phyloP scores from a whole-genome alignment of 1,140 invertebrate genomes.

The Mercenaria mercenaria region DNA sequence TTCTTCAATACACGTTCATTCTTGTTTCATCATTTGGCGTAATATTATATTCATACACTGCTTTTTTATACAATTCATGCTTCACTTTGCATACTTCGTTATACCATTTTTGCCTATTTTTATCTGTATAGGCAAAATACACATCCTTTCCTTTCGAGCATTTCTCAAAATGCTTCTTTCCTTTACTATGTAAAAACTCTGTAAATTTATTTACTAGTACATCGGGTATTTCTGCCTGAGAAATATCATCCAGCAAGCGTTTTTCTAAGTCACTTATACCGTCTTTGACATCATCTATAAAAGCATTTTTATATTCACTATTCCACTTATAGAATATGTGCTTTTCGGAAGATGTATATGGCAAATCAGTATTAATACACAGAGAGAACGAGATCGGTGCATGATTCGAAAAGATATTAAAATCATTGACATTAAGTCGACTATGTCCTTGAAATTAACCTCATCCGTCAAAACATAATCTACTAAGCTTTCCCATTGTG shows the following conservation, averaged over 20 bases:
- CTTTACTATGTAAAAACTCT: neutral
- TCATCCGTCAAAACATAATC: slow-evolving; percentile 4
- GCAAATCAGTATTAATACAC: neutral
- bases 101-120: neutral
- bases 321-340: too few species aligned
- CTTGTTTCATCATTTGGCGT: neutral
- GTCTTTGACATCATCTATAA: too few species aligned
- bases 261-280: too few species aligned
- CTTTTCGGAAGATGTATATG: too few species aligned
- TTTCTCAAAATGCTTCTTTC: neutral
- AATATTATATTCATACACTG: neutral
- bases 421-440: neutral
- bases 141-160: neutral
- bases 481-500: neutral
- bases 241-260: too few species aligned
- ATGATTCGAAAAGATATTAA: slow-evolving; percentile 29
- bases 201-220: neutral
- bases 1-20: neutral
- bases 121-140: neutral
- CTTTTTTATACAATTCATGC: neutral
- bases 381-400: neutral
- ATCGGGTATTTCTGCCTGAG: neutral
- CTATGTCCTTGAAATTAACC: neutral
- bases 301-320: too few species aligned
- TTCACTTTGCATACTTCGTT: slow-evolving; percentile 5